phyloP scores from a whole-genome alignment of 2,888 invertebrate species.

The Lacanobia wlatinum region DNA sequence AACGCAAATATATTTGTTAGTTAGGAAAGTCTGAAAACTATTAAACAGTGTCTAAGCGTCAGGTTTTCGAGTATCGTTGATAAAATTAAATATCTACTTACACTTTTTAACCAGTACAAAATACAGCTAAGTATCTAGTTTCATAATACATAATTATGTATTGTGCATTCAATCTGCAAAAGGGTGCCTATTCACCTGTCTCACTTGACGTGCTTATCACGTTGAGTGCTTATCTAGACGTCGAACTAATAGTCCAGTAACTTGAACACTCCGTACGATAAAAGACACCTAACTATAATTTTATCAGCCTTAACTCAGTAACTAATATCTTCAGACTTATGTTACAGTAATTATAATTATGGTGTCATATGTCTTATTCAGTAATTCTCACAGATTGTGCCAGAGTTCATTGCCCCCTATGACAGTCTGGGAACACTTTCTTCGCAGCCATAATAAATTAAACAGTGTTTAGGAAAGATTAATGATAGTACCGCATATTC shows the following conservation, averaged over 20 bases:
- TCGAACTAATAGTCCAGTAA: too few relatives aligned
- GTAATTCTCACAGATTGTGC: slow-evolving; percentile 50
- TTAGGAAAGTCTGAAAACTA: neutral
- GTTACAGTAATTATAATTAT: slow-evolving; percentile 52
- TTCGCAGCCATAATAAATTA: slow-evolving; percentile 64
- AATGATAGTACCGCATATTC: slow-evolving; percentile 75
- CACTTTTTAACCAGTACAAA: too few relatives aligned
- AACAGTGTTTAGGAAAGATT: slow-evolving; percentile 77
- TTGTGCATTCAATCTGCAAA: too few relatives aligned
- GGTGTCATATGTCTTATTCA: slow-evolving; percentile 47
- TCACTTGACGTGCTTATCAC: too few relatives aligned
- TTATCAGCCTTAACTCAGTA: slow-evolving; percentile 26
- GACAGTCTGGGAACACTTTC: slow-evolving; percentile 66
- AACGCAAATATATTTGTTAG: neutral
- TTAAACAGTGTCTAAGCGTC: too few relatives aligned
- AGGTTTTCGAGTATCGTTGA: too few relatives aligned
- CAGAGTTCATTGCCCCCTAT: slow-evolving; percentile 45
- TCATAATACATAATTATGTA: too few relatives aligned
- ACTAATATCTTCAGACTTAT: slow-evolving; percentile 38
- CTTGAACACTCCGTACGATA: slow-evolving; percentile 13
- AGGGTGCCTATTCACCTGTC: too few relatives aligned
- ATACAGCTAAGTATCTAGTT: too few relatives aligned
- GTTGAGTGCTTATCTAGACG: too few relatives aligned
- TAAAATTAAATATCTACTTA: too few relatives aligned
- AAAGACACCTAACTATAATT: slow-evolving; percentile 13